Base-by-base conservation (phyloP, 2,888 invertebrate genomes). In the Drosophila hawaiiensis region DNA sequence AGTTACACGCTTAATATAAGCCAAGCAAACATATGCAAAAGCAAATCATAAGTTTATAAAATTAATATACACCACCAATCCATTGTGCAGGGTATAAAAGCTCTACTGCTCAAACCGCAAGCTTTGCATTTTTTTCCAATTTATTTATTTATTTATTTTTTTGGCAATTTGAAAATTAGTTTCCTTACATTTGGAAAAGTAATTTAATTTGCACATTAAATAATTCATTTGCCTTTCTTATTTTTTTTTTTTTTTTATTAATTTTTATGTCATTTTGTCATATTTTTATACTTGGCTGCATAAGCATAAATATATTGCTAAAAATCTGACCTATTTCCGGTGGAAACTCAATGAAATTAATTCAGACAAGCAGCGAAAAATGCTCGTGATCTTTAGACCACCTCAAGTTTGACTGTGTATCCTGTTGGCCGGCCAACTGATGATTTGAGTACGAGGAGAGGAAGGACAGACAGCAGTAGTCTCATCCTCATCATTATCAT, bases 111-210 rank as follows among this genome's bases (percentile, higher is more conserved):
- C 19, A 43, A 70, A 72, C 70, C 80, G 69, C 80, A 72, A 63
- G 68, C 68, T 59, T 41, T 66, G 66, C 73, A 65, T 56, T 62
- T 60, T 49, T 49, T 56, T 37, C 5, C 4, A 35, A 31, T 53
- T 56, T 56, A 41, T 14, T 2, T 41, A 31, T 29, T 43, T 29
- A 29, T 31, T 29, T 29, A 0, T 7, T 9, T 9, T 70, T 60
- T 55, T 63, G 14, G 70, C 80, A 78, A 78, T 85, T 84, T 79
- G 78, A 77, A 85, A 84, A 83, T 89, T 84, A 87, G 81, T 91
- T 91, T 90, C 80, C 84, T 87, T 89, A 84, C 81, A 76, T 86
- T 90, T 80, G 19, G 84, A 87, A 90, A 91, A 91, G 83, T 88
- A 83, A 91, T 91, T 89, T 85, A 83, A 90, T 82, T 80, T 78